These are phyloP conservation scores for Cheilosia pagana DNA, from an alignment of 2,888 invertebrate species.

Conservation along the genomic window DNA sequence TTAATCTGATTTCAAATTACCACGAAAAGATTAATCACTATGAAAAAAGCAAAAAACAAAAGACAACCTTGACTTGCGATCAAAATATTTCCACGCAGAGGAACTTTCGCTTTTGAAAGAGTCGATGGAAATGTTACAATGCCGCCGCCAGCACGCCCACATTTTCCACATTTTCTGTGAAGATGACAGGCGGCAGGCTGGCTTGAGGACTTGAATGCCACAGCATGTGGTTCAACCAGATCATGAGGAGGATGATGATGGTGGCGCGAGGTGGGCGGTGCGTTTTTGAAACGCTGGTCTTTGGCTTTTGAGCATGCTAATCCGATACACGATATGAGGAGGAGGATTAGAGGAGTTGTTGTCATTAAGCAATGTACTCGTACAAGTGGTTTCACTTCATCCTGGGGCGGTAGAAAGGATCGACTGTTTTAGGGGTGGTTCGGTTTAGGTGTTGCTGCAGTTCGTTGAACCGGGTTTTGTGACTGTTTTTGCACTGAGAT, in stretches of 20 bases:
- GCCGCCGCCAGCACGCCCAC: conserved; percentile 61
- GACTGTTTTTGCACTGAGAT: conserved; percentile 43
- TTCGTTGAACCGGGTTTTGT: conserved; percentile 43
- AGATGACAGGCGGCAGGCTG: conserved; percentile 66
- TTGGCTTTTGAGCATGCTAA: conserved; percentile 46
- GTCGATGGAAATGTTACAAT: conserved; percentile 41
- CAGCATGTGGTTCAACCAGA: conserved; percentile 69
- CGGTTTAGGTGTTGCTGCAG: conserved; percentile 46
- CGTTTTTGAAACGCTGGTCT: conserved; percentile 41
- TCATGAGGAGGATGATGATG: conserved; percentile 34
- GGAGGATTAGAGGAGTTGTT: conserved; percentile 50
- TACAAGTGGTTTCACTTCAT: conserved; percentile 58
- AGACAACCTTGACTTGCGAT: conserved; percentile 69
- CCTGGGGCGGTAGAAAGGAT: conserved; percentile 66
- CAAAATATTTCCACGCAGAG: conserved; percentile 63
- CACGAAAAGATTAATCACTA: conserved; percentile 43
- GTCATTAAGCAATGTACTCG: conserved; percentile 34
- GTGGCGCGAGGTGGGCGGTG: conserved; percentile 5
- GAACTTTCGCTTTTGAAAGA: conserved; percentile 68
- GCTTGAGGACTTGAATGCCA: conserved; percentile 51
- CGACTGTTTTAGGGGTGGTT: conserved; percentile 22
- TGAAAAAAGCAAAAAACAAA: conserved; percentile 27
- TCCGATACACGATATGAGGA: conserved; percentile 23
- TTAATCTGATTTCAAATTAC: conserved; percentile 46
- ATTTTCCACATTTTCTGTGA: conserved; percentile 66